These are phyloP conservation scores for Rhegmatorhina hoffmannsi DNA, from an alignment of 2,113 vertebrate species.

Conservation along the genomic window DNA sequence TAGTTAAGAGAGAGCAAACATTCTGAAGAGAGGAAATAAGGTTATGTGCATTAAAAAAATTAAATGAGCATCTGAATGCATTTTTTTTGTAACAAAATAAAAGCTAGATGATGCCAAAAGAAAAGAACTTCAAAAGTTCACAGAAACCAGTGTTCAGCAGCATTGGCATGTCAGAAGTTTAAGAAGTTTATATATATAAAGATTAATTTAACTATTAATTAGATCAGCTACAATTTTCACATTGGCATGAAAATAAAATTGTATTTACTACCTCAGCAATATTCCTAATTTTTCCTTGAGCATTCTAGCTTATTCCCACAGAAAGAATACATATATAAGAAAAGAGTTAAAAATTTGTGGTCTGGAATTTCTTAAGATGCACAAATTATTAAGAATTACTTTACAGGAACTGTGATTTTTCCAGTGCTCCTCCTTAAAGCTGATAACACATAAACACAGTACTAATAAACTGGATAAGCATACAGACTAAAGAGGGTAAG, in stretches of 20 bases:
- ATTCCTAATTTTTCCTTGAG: background rate
- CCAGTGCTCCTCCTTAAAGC: background rate
- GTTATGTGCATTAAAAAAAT: background rate
- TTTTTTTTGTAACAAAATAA: background rate
- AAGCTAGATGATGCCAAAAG: background rate
- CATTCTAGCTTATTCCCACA: background rate
- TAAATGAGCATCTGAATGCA: background rate
- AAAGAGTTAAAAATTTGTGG: accelerated
- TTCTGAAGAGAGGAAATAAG: background rate
- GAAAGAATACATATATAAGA: background rate
- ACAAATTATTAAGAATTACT: background rate
- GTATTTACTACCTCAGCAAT: background rate
- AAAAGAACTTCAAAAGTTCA: background rate
- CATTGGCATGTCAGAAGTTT: background rate
- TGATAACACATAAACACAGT: background rate
- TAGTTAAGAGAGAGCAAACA: background rate
- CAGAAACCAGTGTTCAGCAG: background rate
- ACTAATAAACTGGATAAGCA: background rate
- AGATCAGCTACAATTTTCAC: background rate
- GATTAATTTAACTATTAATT: background rate
- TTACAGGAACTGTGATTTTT: background rate
- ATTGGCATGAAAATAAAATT: background rate
- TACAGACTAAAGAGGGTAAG: background rate
- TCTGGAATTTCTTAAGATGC: background rate
- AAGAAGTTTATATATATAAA: background rate